Evolutionary conservation across 2,888 invertebrate genomes (phyloP).

Genomic region (Aphrophora alni): DNA sequence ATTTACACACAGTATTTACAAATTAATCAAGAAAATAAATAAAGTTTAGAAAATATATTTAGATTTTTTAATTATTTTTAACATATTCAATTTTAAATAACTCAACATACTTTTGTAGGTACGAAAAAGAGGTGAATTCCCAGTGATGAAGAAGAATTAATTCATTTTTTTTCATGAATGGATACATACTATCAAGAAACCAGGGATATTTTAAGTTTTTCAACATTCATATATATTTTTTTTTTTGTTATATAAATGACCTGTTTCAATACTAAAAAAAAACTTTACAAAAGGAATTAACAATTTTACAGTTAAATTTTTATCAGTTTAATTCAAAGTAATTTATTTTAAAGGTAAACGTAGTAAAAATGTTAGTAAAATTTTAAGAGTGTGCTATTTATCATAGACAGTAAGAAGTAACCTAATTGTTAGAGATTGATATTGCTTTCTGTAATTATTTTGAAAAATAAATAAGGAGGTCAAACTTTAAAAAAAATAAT

Average conservation of each 20-base stretch:
- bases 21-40: not conserved
- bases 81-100: not conserved
- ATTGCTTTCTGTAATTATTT: not conserved
- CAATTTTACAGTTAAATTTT: too few relatives aligned
- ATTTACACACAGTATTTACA: too few relatives aligned
- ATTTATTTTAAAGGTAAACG: not conserved
- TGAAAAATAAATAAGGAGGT: not conserved
- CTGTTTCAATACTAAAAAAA: not conserved
- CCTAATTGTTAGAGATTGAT: not conserved
- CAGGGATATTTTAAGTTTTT: not conserved
- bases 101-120: not conserved
- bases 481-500: too few relatives aligned
- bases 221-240: not conserved
- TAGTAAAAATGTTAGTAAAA: not conserved
- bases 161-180: constrained; percentile 4
- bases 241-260: not conserved
- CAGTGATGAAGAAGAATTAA: constrained; percentile 6
- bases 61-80: not conserved
- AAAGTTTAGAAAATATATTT: not conserved
- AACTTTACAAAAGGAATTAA: not conserved
- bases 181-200: not conserved
- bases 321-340: too few relatives aligned
- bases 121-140: not conserved
- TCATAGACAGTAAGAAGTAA: not conserved
- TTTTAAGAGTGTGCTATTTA: not conserved